Base-by-base conservation (phyloP, 2,888 invertebrate species). In the Euplagia quadripunctaria region DNA sequence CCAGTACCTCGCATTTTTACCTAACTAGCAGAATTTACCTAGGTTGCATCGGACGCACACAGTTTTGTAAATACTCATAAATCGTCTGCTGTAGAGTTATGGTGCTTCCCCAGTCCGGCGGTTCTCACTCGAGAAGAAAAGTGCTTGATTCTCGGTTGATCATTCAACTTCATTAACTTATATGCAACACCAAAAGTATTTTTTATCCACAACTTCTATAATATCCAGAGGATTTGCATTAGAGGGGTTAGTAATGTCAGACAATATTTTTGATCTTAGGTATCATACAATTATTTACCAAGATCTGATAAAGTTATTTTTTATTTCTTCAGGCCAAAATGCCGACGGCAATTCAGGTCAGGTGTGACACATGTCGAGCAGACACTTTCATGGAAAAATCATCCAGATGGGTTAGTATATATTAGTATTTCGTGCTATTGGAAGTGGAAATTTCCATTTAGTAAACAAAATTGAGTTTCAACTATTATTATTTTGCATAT, bases 341-440 rank as follows among this genome's bases (percentile, higher is more conserved):
- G 94, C 77, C 89, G 94, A 79, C 88, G 94, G 49, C 93, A 94
- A 78, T 94, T 94, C 74, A 89, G 94, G 80, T 91, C 94, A 6
- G 94, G 94, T 9, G 85, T 91, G 14, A 94, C 93, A 0, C 93
- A 94, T 64, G 90, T 83, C 4, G 94, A 94, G 75, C 89, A 91
- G 74, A 78, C 84, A 0, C 74, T 94, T 11, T 91, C 93, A 3
- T 94, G 94, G 94, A 91, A 89, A 72, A 87, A 88, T 71, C 94
- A 94, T 89, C 91, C 91, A 11, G 94, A 94, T 78, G 94, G 94
- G 94, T 94, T 91, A 87, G 69, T 16, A 70, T n/a, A 64, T 42
- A 17, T 2, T 64, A 42, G 43, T n/a, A 16, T 49, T n/a, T 43
- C 11, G 11, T 12, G 3, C 12, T 16, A 51, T 51, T 4, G 4